Conservation (phyloP, 2,888 invertebrate species). For the Luffia ferchaultella region DNA sequence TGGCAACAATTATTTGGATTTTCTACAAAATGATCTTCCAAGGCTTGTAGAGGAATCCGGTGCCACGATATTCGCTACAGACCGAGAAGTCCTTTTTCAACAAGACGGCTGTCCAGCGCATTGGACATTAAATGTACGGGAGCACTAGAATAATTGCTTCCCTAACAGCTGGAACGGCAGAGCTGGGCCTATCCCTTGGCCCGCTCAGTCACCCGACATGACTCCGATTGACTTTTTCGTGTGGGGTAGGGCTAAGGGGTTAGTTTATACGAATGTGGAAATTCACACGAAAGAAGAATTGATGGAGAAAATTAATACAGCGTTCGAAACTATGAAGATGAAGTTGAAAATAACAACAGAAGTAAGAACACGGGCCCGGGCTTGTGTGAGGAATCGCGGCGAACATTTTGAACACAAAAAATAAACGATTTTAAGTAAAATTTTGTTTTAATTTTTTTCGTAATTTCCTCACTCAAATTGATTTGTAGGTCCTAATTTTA, state of each 20-base stretch:
- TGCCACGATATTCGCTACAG: neutral
- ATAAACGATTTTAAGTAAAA: neutral
- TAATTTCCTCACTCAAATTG: neutral
- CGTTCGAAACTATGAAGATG: conserved; percentile 5
- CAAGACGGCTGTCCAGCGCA: neutral
- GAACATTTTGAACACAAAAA: neutral
- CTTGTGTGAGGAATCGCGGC: neutral
- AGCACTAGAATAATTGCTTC: neutral
- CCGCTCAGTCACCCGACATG: neutral
- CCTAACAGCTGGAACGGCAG: conserved; percentile 1
- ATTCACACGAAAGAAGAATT: neutral
- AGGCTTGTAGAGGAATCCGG: neutral
- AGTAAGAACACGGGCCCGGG: neutral
- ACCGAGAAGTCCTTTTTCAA: neutral
- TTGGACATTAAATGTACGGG: neutral
- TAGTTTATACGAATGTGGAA: neutral
- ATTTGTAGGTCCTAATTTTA: neutral
- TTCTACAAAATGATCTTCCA: neutral
- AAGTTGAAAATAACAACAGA: neutral
- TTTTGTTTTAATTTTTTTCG: neutral
- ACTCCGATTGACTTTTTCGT: neutral
- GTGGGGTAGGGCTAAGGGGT: neutral
- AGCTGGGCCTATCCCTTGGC: conserved; percentile 2
- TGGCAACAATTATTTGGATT: neutral
- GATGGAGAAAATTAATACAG: conserved; percentile 1